phyloP scores from a whole-genome alignment of 2,888 invertebrate species.

The Zygothrica quintamaculata region DNA sequence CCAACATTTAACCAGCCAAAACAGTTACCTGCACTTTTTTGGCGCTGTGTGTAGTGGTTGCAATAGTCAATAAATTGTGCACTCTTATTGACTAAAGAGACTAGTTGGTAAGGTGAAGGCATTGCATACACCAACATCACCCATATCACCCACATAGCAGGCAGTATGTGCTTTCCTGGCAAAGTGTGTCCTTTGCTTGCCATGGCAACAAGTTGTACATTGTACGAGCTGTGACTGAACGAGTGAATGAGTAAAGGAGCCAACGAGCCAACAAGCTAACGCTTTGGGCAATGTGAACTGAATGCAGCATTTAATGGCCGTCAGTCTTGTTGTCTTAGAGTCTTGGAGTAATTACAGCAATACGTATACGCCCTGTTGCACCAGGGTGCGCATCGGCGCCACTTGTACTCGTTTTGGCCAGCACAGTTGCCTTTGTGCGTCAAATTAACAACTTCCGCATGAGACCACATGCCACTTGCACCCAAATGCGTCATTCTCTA shows the following conservation, averaged over 20 bases:
- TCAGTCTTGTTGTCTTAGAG: conserved; percentile 27
- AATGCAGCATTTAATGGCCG: conserved; percentile 47
- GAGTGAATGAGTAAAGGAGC: too few species aligned
- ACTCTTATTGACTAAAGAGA: conserved; percentile 37
- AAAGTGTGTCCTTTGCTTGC: background rate
- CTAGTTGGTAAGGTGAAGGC: conserved; percentile 5
- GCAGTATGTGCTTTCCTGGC: background rate
- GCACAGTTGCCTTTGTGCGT: conserved; percentile 67
- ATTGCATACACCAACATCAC: background rate
- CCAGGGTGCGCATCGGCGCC: conserved; percentile 40
- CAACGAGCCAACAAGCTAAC: conserved; percentile 1
- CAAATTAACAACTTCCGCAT: conserved; percentile 81
- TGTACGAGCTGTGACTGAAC: background rate
- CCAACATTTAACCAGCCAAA: too few species aligned
- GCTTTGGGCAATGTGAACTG: conserved; percentile 23
- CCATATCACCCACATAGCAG: background rate
- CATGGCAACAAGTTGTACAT: conserved; percentile 50
- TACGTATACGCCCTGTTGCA: conserved; percentile 67
- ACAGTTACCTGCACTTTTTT: too few species aligned
- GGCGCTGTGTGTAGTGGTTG: conserved; percentile 11
- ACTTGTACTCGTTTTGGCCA: conserved; percentile 68
- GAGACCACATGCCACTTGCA: conserved; percentile 80
- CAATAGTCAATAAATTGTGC: conserved; percentile 46
- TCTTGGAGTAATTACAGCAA: conserved; percentile 60
- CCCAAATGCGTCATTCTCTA: conserved; percentile 79